A percentile compares a stretch with the other conserved stretches of the same genome.
phyloP scores from a whole-genome alignment of 2,888 invertebrate species.

The Plagodis dolabraria region DNA sequence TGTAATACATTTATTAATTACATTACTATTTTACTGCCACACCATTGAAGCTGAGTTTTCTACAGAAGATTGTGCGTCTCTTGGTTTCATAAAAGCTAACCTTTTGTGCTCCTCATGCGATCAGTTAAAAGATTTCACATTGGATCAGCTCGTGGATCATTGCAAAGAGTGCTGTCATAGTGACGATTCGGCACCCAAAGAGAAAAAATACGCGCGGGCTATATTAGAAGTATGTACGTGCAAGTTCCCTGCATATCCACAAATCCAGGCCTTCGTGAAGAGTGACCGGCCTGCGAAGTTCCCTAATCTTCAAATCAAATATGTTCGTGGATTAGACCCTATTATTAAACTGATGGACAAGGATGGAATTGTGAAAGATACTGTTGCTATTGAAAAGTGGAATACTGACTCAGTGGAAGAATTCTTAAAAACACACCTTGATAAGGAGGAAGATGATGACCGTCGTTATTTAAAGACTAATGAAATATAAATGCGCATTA shows the following conservation, averaged over 20 bases:
- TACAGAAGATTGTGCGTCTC: constrained; percentile 91
- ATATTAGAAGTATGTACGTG: constrained; percentile 98
- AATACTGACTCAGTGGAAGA: constrained; percentile 99
- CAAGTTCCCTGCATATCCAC: constrained; percentile 98
- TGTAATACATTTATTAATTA: constrained; percentile 25
- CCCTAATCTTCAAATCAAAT: constrained; percentile 95
- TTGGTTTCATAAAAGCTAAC: constrained; percentile 94
- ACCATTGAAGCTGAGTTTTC: constrained; percentile 84
- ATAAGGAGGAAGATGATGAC: constrained; percentile 83
- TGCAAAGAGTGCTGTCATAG: constrained; percentile 93
- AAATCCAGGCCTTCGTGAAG: constrained; percentile 99
- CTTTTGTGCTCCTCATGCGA: constrained; percentile 96
- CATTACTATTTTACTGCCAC: constrained; percentile 38
- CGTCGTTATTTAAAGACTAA: constrained; percentile 86
- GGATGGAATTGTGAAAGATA: constrained; percentile 92
- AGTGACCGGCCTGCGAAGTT: constrained; percentile 95
- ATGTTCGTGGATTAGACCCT: constrained; percentile 97
- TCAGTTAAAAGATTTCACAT: constrained; percentile 90
- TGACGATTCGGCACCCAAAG: constrained; percentile 87
- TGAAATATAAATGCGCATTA: constrained; percentile 67
- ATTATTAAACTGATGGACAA: constrained; percentile 95
- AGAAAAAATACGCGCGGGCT: constrained; percentile 94
- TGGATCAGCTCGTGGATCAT: constrained; percentile 87
- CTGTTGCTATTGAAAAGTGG: constrained; percentile 98
- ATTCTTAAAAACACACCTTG: constrained; percentile 95